A percentile compares a stretch with the other conserved stretches of the same genome.
These are phyloP conservation scores for Panthera leo DNA, from an alignment of 2,113 vertebrate species.

Conservation along the genomic window DNA sequence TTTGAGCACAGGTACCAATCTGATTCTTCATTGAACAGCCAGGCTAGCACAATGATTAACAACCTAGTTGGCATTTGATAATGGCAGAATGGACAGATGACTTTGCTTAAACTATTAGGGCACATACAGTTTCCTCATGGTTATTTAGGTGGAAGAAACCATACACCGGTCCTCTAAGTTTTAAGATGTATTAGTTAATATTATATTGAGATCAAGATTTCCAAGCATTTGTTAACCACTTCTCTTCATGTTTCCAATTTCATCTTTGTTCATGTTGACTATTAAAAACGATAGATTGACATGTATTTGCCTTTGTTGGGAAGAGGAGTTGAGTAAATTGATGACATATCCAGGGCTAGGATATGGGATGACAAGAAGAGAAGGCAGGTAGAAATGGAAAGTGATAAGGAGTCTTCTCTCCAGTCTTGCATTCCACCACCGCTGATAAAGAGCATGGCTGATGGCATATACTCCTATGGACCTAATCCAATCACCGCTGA, in stretches of 20 bases:
- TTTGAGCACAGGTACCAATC: background rate
- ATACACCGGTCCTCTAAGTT: background rate
- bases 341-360: background rate
- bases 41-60: background rate
- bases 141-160: background rate
- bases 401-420: background rate
- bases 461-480: background rate
- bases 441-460: background rate
- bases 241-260: conserved; percentile 32
- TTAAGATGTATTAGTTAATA: background rate
- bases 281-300: background rate
- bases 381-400: background rate
- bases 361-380: background rate
- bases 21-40: background rate
- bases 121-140: background rate
- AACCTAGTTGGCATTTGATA: background rate
- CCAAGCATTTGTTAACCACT: background rate
- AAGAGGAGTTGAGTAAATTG: background rate
- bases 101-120: background rate
- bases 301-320: background rate
- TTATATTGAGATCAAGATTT: background rate
- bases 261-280: background rate
- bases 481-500: background rate
- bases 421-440: background rate
- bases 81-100: background rate